Evolutionary conservation across 2,888 invertebrate species (phyloP), one percentile per base, ranked within the genome.

Genomic region (Polymixis lichenea): DNA sequence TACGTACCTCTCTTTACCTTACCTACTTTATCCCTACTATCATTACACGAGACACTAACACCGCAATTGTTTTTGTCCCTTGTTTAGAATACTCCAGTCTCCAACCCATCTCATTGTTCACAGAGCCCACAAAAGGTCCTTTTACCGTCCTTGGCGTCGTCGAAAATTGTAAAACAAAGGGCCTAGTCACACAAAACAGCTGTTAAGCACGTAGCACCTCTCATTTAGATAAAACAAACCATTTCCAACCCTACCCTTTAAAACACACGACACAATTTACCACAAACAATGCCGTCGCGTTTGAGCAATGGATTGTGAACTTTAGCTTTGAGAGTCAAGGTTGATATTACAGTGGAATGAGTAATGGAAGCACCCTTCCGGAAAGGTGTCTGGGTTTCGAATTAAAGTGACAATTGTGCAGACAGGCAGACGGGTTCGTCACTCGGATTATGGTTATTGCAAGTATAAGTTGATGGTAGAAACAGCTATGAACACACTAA

Each of bases 81-180:
- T 85, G 83, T 85, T 82, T 85, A 76, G 76, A 78, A 78, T 85
- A 83, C 86, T 83, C 69, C 25, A 78, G 51, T 11, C 64, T 46
- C 76, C 32, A 64, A 69, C 83, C 66, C 82, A 66, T 77, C 83
- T 81, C 79, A 84, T 84, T 86, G 81, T 86, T 82, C 80, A 76
- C 67, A 81, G 85, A 86, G 76, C 77, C 77, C 79, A 78, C 84
- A 86, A 80, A 88, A 88, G 87, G 86, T 86, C 89, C 89, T 91
- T 90, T 91, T 87, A 91, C 80, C 87, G 90, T 90, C 91, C 90
- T 91, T 90, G 90, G 87, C 88, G 90, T 89, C 91, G 86, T 86
- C 90, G 88, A 90, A 92, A 93, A 91, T 90, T 90, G 87, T 90
- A 87, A 92, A 93, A 94, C 93, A 94, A 95, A 93, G 90, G 84